A percentile compares a stretch with the other conserved stretches of the same genome.
Evolutionary conservation across 1,140 invertebrate genomes (phyloP).

Genomic region (Popillia japonica): DNA sequence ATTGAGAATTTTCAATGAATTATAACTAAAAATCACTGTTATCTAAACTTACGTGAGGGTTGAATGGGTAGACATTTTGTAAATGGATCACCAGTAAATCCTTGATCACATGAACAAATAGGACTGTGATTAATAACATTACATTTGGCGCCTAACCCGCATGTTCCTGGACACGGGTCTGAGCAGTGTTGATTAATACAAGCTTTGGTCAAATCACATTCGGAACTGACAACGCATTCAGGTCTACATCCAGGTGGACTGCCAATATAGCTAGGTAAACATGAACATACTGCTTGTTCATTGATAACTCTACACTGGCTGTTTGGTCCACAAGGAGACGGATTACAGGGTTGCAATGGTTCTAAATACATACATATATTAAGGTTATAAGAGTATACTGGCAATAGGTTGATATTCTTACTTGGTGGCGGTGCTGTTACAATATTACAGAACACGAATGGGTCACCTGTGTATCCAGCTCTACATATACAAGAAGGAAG

Average conservation of each 20-base stretch:
- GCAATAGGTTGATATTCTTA: background rate
- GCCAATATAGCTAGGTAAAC: conserved; percentile 66
- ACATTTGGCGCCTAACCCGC: conserved; percentile 70
- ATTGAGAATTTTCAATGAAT: conserved; percentile 39
- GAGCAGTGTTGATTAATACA: conserved; percentile 75
- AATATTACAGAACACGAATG: conserved; percentile 65
- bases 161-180: conserved; percentile 73
- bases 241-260: conserved; percentile 68
- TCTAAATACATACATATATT: conserved; percentile 41
- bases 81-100: conserved; percentile 70
- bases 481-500: conserved; percentile 68
- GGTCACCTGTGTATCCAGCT: conserved; percentile 70
- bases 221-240: conserved; percentile 68
- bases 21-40: conserved; percentile 30
- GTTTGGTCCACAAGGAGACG: conserved; percentile 69
- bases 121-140: conserved; percentile 71
- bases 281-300: conserved; percentile 74
- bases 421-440: background rate
- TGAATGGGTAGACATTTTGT: conserved; percentile 63
- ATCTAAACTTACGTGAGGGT: conserved; percentile 62
- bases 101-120: conserved; percentile 67
- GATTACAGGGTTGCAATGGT: conserved; percentile 62
- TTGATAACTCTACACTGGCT: conserved; percentile 70
- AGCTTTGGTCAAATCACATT: conserved; percentile 69
- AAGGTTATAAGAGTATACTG: background rate